Evolutionary conservation across 2,888 invertebrate species (phyloP).

Genomic region (Hipparchia semele): DNA sequence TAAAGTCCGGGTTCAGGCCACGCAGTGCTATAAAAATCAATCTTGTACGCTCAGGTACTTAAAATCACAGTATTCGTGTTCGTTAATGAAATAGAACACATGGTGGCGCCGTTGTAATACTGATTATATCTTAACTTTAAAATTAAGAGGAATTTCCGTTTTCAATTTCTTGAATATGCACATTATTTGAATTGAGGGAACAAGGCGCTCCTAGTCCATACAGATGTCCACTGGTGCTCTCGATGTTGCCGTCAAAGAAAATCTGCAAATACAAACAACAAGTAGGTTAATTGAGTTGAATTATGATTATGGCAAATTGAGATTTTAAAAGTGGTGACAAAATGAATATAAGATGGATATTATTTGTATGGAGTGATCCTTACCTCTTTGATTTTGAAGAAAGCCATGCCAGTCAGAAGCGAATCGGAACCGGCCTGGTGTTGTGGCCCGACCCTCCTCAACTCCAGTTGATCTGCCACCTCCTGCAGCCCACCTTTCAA

Average conservation of each 20-base stretch:
- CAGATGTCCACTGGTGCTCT: slow-evolving; percentile 97
- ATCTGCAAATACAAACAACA: slow-evolving; percentile 85
- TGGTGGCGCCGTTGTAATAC: slow-evolving; percentile 45
- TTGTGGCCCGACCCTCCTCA: slow-evolving; percentile 96
- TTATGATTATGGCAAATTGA: too few relatives aligned
- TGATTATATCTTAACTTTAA: slow-evolving; percentile 20
- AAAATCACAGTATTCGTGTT: slow-evolving; percentile 39
- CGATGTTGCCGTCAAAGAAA: slow-evolving; percentile 99
- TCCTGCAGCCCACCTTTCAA: slow-evolving; percentile 98
- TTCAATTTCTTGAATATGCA: slow-evolving; percentile 85
- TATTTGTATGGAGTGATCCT: slow-evolving; percentile 15
- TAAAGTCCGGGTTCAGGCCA: too few relatives aligned
- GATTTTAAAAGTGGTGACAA: too few relatives aligned
- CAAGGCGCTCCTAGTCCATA: slow-evolving; percentile 97
- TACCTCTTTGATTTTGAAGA: slow-evolving; percentile 86
- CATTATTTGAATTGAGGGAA: slow-evolving; percentile 88
- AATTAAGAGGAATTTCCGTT: slow-evolving; percentile 83
- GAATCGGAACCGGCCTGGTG: slow-evolving; percentile 99
- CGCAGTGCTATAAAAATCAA: too few relatives aligned
- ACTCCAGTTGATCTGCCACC: slow-evolving; percentile 94
- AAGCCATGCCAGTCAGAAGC: slow-evolving; percentile 97
- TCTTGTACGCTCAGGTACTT: slow-evolving; percentile 37
- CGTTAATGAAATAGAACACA: slow-evolving; percentile 47
- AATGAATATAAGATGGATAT: too few relatives aligned
- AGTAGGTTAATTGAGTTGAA: neutral